Percentiles rank a stretch among this genome's conserved stretches.
phyloP scores from a whole-genome alignment of 2,888 invertebrate genomes.

The Athalia circularis region DNA sequence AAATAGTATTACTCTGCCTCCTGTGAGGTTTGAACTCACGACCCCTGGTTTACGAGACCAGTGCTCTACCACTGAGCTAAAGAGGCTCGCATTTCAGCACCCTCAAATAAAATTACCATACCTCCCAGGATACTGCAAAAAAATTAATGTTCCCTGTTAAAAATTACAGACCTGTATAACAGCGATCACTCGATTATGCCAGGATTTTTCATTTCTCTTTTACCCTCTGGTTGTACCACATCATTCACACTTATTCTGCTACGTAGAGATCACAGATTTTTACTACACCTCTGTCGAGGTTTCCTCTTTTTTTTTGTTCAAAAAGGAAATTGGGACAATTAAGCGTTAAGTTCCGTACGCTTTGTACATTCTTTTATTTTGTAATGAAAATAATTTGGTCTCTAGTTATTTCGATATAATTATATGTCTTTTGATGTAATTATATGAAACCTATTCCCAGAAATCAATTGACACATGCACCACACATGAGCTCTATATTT shows the following conservation, averaged over 20 bases:
- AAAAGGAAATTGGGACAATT: too few relatives aligned
- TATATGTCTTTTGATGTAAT: constrained; percentile 5
- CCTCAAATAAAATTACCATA: background rate
- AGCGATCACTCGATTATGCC: too few relatives aligned
- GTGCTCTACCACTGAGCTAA: constrained; percentile 39
- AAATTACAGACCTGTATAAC: background rate
- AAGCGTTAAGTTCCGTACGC: too few relatives aligned
- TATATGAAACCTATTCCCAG: background rate
- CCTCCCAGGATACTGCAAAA: too few relatives aligned
- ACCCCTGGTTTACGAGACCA: constrained; percentile 40
- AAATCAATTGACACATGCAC: background rate
- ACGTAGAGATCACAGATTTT: too few relatives aligned
- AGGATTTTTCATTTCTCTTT: too few relatives aligned
- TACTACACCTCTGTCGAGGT: too few relatives aligned
- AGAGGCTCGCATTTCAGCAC: constrained; percentile 2
- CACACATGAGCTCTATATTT: background rate
- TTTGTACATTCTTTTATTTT: too few relatives aligned
- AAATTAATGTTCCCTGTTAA: too few relatives aligned
- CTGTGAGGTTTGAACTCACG: constrained; percentile 38
- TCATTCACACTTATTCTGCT: too few relatives aligned
- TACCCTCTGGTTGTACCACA: too few relatives aligned
- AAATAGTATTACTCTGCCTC: constrained; percentile 17
- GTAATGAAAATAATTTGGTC: background rate
- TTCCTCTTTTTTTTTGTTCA: too few relatives aligned
- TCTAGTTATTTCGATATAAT: background rate